Evolutionary conservation across 2,113 vertebrate genomes (phyloP), one percentile per base, ranked within the genome.

Genomic region (Tursiops truncatus): DNA sequence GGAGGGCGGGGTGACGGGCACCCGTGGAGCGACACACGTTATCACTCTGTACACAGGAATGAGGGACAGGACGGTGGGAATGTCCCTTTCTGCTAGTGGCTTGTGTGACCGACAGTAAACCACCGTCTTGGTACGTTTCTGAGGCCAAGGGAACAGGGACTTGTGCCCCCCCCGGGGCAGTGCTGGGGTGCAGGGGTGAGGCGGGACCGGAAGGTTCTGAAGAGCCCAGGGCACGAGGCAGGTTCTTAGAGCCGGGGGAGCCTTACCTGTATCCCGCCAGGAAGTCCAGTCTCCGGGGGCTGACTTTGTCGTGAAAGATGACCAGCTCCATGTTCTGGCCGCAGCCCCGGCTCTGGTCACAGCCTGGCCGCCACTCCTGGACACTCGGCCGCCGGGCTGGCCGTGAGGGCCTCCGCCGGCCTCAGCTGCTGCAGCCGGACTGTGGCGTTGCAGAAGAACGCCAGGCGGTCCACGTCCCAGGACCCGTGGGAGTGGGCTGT

Each of bases 231-330:
- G n/a, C 9, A 6, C 5, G 1, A 56, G 84, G 62, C 74, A 13
- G 17, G 28, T 28, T n/a, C 13, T 12, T 13, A 25, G 50, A 33
- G 21, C 31, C 0, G 7, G 33, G 31, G 28, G 58, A 36, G 73
- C 92, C 99, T 86, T 98, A 99, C 99, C 99, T 98, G 0, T 99
- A 99, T 97, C 99, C 99, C 2, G 98, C 99, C 89, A 99, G 97
- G 94, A 99, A 99, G 67, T 99, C 99, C 97, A 99, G 97, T 91
- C 99, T 99, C 76, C 98, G 97, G 33, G 99, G 99, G 96, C 99
- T 99, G 97, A 99, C 99, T 98, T 99, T 99, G 97, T 99, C 99
- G 25, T 96, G 99, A 95, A 98, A 99, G 81, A 99, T 97, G 44
- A 98, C 68, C 0, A 99, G 96, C 94, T 99, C 98, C 14, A 99